phyloP scores from a whole-genome alignment of 2,113 vertebrate genomes.

The Scomber colias region DNA sequence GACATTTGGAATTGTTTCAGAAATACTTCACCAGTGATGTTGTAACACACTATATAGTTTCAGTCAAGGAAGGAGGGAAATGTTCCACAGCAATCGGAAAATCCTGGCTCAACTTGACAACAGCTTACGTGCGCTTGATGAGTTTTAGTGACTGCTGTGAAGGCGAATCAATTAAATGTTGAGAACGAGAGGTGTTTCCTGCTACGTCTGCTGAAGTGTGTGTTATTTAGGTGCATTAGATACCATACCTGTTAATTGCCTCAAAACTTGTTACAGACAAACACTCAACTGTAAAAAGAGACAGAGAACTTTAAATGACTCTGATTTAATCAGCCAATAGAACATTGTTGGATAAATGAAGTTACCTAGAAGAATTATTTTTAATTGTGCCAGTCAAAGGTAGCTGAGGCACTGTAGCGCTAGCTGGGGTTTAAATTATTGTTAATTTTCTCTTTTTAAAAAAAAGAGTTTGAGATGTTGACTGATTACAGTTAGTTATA shows the following conservation, averaged over 20 bases:
- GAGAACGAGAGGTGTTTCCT: conserved; percentile 58
- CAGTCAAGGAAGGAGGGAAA: conserved; percentile 24
- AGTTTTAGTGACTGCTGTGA: conserved; percentile 69
- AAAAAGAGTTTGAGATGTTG: conserved; percentile 25
- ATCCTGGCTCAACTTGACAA: conserved; percentile 66
- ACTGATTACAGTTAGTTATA: conserved; percentile 12
- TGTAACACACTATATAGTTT: conserved; percentile 31
- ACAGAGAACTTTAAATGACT: conserved; percentile 50
- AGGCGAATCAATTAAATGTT: conserved; percentile 79
- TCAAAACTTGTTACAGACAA: conserved; percentile 48
- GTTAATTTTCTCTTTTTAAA: neutral
- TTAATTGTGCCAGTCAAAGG: conserved; percentile 37
- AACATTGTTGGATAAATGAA: conserved; percentile 38
- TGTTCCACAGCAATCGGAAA: conserved; percentile 29
- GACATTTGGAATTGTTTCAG: conserved; percentile 22
- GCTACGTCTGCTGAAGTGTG: conserved; percentile 45
- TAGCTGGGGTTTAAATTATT: conserved; percentile 21
- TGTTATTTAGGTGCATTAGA: conserved; percentile 57
- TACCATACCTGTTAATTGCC: conserved; percentile 67
- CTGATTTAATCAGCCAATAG: conserved; percentile 69
- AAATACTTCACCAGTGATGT: conserved; percentile 12
- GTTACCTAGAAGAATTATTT: conserved; percentile 26
- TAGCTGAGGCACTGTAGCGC: conserved; percentile 12
- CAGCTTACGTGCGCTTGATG: conserved; percentile 65
- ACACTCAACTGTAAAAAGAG: conserved; percentile 63